Conservation (phyloP, 2,888 invertebrate genomes). For the Drosophila barbarae region DNA sequence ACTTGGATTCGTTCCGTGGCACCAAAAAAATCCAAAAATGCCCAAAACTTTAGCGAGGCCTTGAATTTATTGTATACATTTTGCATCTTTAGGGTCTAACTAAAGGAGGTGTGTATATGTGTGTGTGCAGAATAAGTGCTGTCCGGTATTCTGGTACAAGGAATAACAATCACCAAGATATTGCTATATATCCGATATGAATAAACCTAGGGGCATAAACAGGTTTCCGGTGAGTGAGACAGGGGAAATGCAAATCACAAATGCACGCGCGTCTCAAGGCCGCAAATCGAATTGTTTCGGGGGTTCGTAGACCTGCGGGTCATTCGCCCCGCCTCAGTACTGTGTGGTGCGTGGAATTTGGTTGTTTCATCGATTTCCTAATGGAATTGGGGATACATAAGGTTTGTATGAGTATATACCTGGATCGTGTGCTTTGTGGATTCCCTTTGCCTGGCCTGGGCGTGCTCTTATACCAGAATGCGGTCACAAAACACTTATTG, state of each 20-base stretch:
- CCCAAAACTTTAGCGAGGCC: background rate
- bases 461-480: constrained; percentile 12
- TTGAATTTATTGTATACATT: constrained; percentile 6
- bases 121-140: constrained; percentile 1
- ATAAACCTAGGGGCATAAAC: background rate
- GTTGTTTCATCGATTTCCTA: background rate
- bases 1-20: background rate
- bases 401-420: background rate
- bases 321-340: background rate
- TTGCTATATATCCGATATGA: background rate
- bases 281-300: background rate
- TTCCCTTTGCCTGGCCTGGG: background rate
- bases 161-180: background rate
- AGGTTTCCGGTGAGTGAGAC: background rate
- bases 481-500: constrained; percentile 17
- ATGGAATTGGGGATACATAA: background rate
- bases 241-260: constrained; percentile 4
- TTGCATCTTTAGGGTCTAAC: background rate
- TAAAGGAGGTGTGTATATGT: background rate
- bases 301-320: background rate
- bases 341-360: background rate
- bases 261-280: background rate
- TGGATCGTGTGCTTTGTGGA: background rate
- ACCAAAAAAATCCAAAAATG: background rate
- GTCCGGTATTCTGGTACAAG: constrained; percentile 1